Conservation (phyloP, 2,113 vertebrate genomes). For the Phalacrocorax pelagicus region DNA sequence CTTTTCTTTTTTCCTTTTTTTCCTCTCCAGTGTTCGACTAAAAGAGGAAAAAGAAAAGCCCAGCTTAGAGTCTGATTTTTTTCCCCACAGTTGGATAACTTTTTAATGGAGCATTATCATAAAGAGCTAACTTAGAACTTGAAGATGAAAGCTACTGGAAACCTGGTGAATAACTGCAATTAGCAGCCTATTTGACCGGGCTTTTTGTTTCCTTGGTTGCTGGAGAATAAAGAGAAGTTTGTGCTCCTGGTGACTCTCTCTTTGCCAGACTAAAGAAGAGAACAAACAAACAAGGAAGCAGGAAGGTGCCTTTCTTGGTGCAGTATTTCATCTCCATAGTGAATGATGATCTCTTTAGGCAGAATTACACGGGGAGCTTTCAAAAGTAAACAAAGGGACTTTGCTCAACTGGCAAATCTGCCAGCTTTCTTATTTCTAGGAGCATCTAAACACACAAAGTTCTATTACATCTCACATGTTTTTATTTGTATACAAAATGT, state of each 20-base stretch:
- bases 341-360: neutral
- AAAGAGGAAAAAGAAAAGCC: neutral
- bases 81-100: neutral
- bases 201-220: neutral
- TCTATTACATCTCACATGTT: slow-evolving; percentile 27
- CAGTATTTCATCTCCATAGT: slow-evolving; percentile 7
- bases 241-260: neutral
- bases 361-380: neutral
- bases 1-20: neutral
- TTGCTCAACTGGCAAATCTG: neutral
- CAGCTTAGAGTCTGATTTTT: neutral
- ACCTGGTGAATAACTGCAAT: neutral
- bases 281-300: neutral
- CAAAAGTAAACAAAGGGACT: neutral
- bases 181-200: neutral
- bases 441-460: slow-evolving; percentile 11
- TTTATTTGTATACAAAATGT: slow-evolving; percentile 83
- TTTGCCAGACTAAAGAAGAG: neutral
- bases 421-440: neutral
- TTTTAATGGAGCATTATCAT: neutral
- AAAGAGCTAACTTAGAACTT: neutral
- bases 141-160: neutral
- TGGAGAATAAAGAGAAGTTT: neutral
- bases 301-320: neutral
- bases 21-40: neutral